These are phyloP conservation scores for Chroicocephalus ridibundus DNA, from an alignment of 2,113 vertebrate genomes.

Conservation along the genomic window DNA sequence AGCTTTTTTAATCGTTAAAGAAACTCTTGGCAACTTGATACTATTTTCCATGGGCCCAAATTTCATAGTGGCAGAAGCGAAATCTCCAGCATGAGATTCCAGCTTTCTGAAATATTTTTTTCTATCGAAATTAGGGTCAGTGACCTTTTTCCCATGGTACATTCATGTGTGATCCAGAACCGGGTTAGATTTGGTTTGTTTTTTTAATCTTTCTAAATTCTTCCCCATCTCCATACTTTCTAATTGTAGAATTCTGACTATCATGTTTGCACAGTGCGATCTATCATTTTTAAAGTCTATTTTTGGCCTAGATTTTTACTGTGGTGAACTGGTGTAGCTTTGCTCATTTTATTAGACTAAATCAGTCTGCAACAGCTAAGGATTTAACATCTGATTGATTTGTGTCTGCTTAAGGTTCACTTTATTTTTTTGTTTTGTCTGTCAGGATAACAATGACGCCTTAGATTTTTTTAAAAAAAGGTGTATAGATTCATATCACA, in stretches of 20 bases:
- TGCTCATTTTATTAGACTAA: neutral
- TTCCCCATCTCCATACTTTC: neutral
- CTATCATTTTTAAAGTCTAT: neutral
- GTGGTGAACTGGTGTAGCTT: neutral
- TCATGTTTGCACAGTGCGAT: neutral
- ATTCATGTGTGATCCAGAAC: neutral
- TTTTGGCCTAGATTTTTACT: neutral
- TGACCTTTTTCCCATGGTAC: slow-evolving; percentile 22
- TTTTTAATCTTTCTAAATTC: neutral
- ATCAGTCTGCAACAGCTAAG: neutral
- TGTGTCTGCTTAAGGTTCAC: neutral
- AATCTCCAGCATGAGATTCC: neutral
- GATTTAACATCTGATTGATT: neutral
- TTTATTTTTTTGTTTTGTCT: slow-evolving; percentile 8
- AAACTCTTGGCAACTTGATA: neutral
- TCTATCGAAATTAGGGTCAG: slow-evolving; percentile 34
- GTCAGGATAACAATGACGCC: neutral
- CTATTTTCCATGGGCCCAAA: neutral
- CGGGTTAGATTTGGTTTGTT: neutral
- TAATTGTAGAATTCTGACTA: neutral
- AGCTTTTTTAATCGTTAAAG: slow-evolving; percentile 15
- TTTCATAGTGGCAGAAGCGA: neutral
- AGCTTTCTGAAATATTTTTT: slow-evolving; percentile 32
- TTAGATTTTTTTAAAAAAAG: neutral
- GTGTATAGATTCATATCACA: neutral